phyloP scores from a whole-genome alignment of 2,888 invertebrate species.

The Pocota personata region DNA sequence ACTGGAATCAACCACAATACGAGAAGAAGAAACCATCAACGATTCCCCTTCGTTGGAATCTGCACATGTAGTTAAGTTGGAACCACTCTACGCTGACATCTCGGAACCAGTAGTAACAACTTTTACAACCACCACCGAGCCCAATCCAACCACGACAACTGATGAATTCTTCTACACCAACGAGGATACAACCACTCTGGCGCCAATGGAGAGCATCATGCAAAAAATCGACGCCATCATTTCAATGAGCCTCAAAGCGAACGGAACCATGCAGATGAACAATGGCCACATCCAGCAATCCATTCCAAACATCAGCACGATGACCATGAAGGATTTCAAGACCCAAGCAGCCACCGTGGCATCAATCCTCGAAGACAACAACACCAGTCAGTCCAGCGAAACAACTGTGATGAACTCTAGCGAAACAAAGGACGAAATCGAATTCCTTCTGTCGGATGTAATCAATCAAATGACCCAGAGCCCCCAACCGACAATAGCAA shows the following conservation, averaged over 20 bases:
- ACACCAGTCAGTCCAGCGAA: constrained; percentile 53
- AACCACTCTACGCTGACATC: constrained; percentile 78
- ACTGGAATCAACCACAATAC: constrained; percentile 27
- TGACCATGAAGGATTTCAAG: constrained; percentile 81
- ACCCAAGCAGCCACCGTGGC: constrained; percentile 82
- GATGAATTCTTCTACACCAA: constrained; percentile 24
- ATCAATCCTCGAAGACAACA: constrained; percentile 80
- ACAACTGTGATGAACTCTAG: constrained; percentile 77
- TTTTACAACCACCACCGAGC: constrained; percentile 70
- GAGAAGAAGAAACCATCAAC: neutral
- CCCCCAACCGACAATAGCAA: constrained; percentile 19
- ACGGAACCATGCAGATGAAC: constrained; percentile 75
- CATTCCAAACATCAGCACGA: constrained; percentile 64
- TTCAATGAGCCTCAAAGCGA: constrained; percentile 55
- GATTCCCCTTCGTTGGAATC: constrained; percentile 43
- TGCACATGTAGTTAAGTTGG: constrained; percentile 77
- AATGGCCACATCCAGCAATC: constrained; percentile 50
- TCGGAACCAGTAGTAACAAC: constrained; percentile 77
- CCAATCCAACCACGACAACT: constrained; percentile 33
- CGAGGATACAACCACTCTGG: constrained; percentile 27
- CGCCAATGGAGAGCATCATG: constrained; percentile 74
- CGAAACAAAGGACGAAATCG: constrained; percentile 80
- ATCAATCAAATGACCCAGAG: constrained; percentile 79
- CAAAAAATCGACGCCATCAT: constrained; percentile 74
- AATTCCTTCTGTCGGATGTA: constrained; percentile 81